A percentile compares a stretch with the other conserved stretches of the same genome.
phyloP scores from a whole-genome alignment of 1,140 invertebrate species.

The Cotesia chilonis region DNA sequence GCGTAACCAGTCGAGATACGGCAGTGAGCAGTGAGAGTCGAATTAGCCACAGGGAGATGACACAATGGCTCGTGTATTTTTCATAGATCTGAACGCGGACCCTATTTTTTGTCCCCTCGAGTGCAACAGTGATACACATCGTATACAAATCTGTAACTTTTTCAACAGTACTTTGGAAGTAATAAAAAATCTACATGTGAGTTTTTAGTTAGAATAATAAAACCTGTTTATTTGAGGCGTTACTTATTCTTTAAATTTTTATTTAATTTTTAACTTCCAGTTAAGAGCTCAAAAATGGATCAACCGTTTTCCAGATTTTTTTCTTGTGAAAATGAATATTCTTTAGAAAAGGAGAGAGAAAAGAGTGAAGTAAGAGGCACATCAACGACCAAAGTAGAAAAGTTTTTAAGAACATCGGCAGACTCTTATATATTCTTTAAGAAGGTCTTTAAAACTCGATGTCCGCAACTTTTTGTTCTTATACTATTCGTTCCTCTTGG shows the following conservation, averaged over 20 bases:
- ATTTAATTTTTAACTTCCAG: not conserved
- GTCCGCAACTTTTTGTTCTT: conserved; percentile 16
- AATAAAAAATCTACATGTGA: not conserved
- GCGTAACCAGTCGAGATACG: conserved; percentile 37
- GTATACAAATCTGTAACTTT: conserved; percentile 3
- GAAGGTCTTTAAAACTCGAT: conserved; percentile 3
- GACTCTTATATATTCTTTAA: conserved; percentile 1
- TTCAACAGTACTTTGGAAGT: too few species aligned
- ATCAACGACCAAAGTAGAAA: conserved; percentile 17
- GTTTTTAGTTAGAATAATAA: not conserved
- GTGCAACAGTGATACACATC: conserved; percentile 7
- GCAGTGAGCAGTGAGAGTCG: conserved; percentile 50
- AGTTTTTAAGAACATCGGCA: conserved; percentile 26
- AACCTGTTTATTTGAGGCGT: too few species aligned
- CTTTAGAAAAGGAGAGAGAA: not conserved
- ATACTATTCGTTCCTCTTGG: conserved; percentile 28
- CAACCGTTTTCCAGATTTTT: too few species aligned
- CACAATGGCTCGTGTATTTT: conserved; percentile 47
- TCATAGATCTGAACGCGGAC: conserved; percentile 12
- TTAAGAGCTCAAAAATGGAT: too few species aligned
- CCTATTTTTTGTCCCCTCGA: conserved; percentile 49
- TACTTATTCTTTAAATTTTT: not conserved
- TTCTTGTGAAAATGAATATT: conserved; percentile 6
- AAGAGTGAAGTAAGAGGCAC: not conserved
- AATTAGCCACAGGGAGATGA: conserved; percentile 52